These are phyloP conservation scores for Leucopternis melanops DNA, from an alignment of 2,113 vertebrate species.

Conservation along the genomic window DNA sequence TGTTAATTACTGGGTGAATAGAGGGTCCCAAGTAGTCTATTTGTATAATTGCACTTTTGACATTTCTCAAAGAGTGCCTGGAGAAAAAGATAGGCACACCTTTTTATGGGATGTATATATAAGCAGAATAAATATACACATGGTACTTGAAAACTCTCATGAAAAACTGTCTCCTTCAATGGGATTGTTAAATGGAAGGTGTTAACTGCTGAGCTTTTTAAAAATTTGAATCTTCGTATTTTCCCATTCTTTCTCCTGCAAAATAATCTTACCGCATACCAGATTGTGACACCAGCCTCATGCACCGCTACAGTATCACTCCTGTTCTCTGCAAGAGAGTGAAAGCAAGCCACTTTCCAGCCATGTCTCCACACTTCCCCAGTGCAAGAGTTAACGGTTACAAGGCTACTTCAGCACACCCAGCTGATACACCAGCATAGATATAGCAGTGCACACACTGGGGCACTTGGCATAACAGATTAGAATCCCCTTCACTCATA, in stretches of 20 bases:
- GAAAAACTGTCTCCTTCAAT: constrained; percentile 6
- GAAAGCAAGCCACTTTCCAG: background rate
- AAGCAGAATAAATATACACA: background rate
- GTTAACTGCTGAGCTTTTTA: background rate
- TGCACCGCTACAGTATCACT: rapidly evolving
- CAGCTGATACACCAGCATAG: background rate
- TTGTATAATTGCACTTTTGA: constrained; percentile 5
- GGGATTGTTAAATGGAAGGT: background rate
- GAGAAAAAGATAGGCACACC: background rate
- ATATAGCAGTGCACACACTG: rapidly evolving
- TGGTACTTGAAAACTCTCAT: background rate
- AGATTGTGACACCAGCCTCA: background rate
- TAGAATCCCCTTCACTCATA: background rate
- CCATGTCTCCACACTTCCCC: background rate
- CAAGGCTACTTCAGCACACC: background rate
- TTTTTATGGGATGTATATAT: background rate
- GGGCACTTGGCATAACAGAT: background rate
- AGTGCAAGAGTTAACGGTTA: rapidly evolving
- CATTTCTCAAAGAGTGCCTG: background rate
- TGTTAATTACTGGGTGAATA: background rate
- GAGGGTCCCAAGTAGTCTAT: background rate
- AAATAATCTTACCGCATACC: background rate
- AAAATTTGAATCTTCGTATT: background rate
- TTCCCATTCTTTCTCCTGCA: background rate
- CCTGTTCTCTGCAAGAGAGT: background rate